These are phyloP conservation scores for Crematogaster levior DNA, from an alignment of 2,888 invertebrate genomes.

Conservation along the genomic window DNA sequence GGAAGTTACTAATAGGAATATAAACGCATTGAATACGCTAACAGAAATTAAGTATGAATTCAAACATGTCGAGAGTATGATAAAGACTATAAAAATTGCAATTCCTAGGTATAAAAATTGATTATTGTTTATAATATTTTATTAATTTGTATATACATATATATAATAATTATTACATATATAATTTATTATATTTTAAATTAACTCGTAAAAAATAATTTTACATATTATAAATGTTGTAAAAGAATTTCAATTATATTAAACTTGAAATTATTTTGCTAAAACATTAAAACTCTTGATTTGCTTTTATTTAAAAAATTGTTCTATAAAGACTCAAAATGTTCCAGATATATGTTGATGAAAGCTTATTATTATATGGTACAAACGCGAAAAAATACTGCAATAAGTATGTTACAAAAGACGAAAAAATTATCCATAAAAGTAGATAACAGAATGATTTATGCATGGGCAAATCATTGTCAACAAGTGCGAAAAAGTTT, in stretches of 20 bases:
- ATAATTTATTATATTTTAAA: not conserved
- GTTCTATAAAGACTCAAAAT: not conserved
- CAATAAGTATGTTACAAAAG: constrained; percentile 84
- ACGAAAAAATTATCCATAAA: constrained; percentile 84
- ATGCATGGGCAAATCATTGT: constrained; percentile 87
- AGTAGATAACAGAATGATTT: constrained; percentile 84
- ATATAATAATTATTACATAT: not conserved
- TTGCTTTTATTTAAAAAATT: not conserved
- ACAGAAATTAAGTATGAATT: constrained; percentile 66
- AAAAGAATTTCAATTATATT: not conserved
- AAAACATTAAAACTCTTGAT: not conserved
- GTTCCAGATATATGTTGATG: constrained; percentile 79
- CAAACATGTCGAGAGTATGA: constrained; percentile 32
- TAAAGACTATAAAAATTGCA: constrained; percentile 52
- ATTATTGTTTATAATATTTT: not conserved
- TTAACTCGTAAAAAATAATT: not conserved
- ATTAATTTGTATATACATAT: not conserved
- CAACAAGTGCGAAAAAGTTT: constrained; percentile 84
- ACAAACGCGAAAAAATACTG: constrained; percentile 84
- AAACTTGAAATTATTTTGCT: not conserved
- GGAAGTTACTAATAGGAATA: constrained; percentile 75
- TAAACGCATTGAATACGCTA: constrained; percentile 65
- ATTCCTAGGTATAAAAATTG: constrained; percentile 72
- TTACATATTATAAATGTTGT: not conserved
- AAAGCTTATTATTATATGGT: constrained; percentile 87